These are phyloP conservation scores for Silurus glanis DNA, from an alignment of 2,113 vertebrate genomes.

Conservation along the genomic window DNA sequence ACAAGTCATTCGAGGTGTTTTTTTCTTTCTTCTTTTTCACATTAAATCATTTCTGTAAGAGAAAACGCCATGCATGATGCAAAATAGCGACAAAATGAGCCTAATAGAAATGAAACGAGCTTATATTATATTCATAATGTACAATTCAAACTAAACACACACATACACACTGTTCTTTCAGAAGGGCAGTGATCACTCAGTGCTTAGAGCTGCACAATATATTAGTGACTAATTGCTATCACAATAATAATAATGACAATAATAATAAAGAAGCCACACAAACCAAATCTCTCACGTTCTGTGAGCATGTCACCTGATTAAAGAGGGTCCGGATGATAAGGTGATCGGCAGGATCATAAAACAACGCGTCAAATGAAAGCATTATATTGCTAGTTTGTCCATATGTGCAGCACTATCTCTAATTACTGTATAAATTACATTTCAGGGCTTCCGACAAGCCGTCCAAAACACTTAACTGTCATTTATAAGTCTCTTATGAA, in stretches of 20 bases:
- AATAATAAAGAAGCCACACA: not conserved
- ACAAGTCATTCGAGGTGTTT: not conserved
- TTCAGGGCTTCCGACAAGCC: not conserved
- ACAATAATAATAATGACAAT: not conserved
- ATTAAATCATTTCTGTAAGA: not conserved
- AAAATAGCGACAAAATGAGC: not conserved
- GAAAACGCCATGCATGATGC: not conserved
- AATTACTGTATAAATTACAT: not conserved
- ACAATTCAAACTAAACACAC: conserved; percentile 13
- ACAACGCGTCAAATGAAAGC: not conserved
- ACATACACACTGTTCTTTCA: not conserved
- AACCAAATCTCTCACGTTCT: not conserved
- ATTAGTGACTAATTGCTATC: too few species aligned
- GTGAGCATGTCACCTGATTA: not conserved
- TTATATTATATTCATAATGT: conserved; percentile 7
- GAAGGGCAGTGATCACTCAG: not conserved
- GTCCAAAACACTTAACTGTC: not conserved
- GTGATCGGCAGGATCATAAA: not conserved
- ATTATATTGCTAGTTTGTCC: not conserved
- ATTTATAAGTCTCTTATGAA: not conserved
- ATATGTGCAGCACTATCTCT: not conserved
- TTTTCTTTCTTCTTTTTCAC: not conserved
- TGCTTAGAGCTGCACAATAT: not conserved
- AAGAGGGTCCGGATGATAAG: not conserved
- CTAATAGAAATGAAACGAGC: not conserved